Base-by-base conservation (phyloP, 2,888 invertebrate genomes). In the Subacronicta megacephala region DNA sequence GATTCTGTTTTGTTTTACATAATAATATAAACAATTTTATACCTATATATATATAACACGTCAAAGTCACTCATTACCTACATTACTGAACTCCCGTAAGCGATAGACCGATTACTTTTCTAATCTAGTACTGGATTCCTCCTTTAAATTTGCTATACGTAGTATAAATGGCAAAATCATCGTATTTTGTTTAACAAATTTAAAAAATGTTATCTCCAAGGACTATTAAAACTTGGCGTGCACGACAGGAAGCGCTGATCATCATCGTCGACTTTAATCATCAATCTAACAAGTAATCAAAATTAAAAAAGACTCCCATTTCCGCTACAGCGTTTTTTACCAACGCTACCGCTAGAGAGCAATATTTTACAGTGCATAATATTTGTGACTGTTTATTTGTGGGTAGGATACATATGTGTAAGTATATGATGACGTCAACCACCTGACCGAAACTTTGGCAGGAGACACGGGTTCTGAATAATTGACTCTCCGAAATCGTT, bases 361-460 rank as follows among this genome's bases (percentile, higher is more conserved):
- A 79, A 87, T 89, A 86, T 89, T 85, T 90, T 81, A 87, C 76
- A 80, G 78, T 86, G 82, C 82, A 88, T 83, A 84, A 87, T 85
- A 86, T 87, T 80, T 82, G 81, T 82, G 73, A 78, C 78, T 79
- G 82, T 82, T 72, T 80, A 75, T 80, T 80, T 82, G 78, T 79
- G 77, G 75, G 78, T 82, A 80, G 83, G 81, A 77, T 89, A 87
- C 82, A 85, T 85, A 78, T 79, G 75, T 81, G 76, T 83, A 77
- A 72, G 66, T 75, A 77, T 78, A 80, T 82, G 72, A 72, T 92
- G 93, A 93, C 93, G 93, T 93, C 84, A 90, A 87, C 80, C 87
- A 90, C 88, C 88, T 92, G 87, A 77, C 88, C 78, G 90, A 92
- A 92, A 87, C 85, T 92, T 94, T 94, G 94, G 93, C 94, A 94